These are phyloP conservation scores for Amphiprion percula DNA, from an alignment of 2,113 vertebrate genomes.

Conservation along the genomic window DNA sequence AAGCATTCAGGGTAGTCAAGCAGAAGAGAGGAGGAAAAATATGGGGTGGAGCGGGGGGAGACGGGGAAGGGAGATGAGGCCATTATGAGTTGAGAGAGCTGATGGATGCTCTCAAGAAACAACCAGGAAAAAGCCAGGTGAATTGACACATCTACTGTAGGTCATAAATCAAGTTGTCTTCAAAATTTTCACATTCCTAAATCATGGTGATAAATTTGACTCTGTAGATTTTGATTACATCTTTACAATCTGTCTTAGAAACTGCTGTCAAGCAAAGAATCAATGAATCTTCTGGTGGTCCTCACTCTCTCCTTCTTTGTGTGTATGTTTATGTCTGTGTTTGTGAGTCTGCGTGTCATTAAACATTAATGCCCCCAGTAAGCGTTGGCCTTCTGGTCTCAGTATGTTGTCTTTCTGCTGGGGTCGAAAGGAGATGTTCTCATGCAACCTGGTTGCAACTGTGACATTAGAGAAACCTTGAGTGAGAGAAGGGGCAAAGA, in stretches of 20 bases:
- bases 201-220: conserved; percentile 1
- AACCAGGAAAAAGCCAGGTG: conserved; percentile 61
- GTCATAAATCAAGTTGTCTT: conserved; percentile 26
- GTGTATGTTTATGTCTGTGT: not conserved
- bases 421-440: conserved; percentile 32
- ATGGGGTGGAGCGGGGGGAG: conserved; percentile 29
- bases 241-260: not conserved
- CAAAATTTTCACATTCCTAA: not conserved
- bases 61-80: conserved; percentile 47
- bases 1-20: conserved; percentile 81
- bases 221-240: not conserved
- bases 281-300: not conserved
- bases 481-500: not conserved
- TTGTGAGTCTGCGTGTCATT: conserved; percentile 14
- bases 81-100: conserved; percentile 73
- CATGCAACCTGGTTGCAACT: not conserved
- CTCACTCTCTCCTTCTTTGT: not conserved
- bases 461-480: conserved; percentile 7
- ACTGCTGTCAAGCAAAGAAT: conserved; percentile 1
- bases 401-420: conserved; percentile 38
- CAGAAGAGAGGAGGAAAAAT: conserved; percentile 59
- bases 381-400: conserved; percentile 41
- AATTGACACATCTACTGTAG: conserved; percentile 32
- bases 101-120: conserved; percentile 68
- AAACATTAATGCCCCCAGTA: conserved; percentile 60